Base-by-base conservation (phyloP, 1,140 invertebrate species). In the Archivesica marissinica region DNA sequence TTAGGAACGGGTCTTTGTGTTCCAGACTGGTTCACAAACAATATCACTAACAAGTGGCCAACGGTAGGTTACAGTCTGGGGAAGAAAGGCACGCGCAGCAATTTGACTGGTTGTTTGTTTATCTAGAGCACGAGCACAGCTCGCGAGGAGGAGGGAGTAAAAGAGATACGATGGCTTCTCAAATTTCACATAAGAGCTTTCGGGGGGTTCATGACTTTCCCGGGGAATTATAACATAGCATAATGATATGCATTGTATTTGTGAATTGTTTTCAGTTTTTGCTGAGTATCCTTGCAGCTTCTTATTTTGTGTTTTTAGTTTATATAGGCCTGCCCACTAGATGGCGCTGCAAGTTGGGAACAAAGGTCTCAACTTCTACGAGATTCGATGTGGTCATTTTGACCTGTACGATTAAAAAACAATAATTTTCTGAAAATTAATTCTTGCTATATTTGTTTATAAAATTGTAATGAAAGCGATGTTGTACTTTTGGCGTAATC, bases 11-110 rank as follows among this genome's bases (percentile, higher is more conserved):
- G 80, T 83, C 70, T 75, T 75, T 50, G 33, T 75, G 80, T 66
- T 83, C 80, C 80, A 74, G 80, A 74, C 80, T 83, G 70, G 80
- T 50, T 38, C 66, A 83, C 13, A 75, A 83, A 83, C 68, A 83
- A 74, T 75, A 61, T 75, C 56, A 70, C 70, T 74, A 83, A 83
- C 80, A 83, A 83, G 80, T 83, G 80, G 38, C 80, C 80, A 83
- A 74, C 68, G 38, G 61, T 59, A 38, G 17, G 33, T 41, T 50
- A 50, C 68, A 56, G 50, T 56, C 66, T 56, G 41, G 15, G 33
- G 41, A 2, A 52, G 30, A 64, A 64, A 64, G 52, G 80, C 80
- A 83, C 68, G 50, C 68, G 80, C 79, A 64, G 79, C 79, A 52
- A 38, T 81, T 41, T 81, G 79, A 81, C 79, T 81, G 79, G 79